Evolutionary conservation across 2,797 vertebrate species (phyloP).

Genomic region (Geotrypetes seraphini): DNA sequence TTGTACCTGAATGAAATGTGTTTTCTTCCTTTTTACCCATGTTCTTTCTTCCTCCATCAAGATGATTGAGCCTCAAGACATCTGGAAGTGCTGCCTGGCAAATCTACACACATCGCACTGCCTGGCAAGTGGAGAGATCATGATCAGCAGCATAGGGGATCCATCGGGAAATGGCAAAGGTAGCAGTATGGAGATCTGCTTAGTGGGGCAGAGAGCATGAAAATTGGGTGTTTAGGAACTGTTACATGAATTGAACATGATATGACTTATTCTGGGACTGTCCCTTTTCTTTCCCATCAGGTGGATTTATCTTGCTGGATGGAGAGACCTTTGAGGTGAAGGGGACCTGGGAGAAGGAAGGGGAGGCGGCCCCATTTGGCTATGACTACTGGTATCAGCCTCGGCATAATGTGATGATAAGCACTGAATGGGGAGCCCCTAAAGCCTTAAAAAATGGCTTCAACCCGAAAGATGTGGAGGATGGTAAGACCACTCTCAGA

Average conservation of each 20-base stretch:
- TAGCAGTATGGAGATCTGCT: too few species aligned
- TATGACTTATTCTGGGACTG: neutral
- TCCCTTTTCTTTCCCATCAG: too few species aligned
- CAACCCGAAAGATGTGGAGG: constrained; percentile 55
- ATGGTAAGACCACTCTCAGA: constrained; percentile 49
- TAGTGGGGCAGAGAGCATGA: neutral
- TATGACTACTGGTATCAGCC: constrained; percentile 97
- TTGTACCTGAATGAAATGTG: too few species aligned
- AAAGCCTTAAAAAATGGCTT: constrained; percentile 64
- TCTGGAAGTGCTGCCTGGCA: constrained; percentile 66
- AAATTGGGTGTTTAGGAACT: too few species aligned
- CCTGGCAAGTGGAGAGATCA: constrained; percentile 76
- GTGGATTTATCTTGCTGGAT: constrained; percentile 78
- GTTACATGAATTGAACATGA: too few species aligned
- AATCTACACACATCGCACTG: constrained; percentile 84
- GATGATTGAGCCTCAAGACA: constrained; percentile 70
- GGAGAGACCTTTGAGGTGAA: constrained; percentile 80
- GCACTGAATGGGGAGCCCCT: constrained; percentile 76
- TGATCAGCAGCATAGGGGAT: constrained; percentile 82
- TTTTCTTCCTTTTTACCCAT: too few species aligned
- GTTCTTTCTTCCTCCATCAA: too few species aligned
- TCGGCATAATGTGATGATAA: constrained; percentile 83
- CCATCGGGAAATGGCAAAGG: constrained; percentile 75
- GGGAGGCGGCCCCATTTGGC: constrained; percentile 53
- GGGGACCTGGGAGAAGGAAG: constrained; percentile 74